A percentile compares a stretch with the other conserved stretches of the same genome.
Conservation (phyloP, 2,888 invertebrate genomes). For the Camptogramma bilineatum region DNA sequence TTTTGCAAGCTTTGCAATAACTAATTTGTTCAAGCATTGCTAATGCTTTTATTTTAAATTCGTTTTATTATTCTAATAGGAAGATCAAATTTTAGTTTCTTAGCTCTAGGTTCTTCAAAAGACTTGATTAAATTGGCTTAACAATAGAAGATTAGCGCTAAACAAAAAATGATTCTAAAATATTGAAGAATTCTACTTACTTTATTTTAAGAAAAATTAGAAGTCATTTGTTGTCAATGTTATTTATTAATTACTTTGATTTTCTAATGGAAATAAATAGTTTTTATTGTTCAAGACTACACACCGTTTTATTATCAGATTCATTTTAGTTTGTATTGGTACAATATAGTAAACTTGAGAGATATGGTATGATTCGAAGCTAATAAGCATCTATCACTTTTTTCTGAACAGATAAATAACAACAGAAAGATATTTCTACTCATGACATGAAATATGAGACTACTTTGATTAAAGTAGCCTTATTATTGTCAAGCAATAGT, state of each 20-base stretch:
- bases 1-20: too few species aligned
- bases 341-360: constrained; percentile 7
- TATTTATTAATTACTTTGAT: constrained; percentile 19
- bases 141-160: constrained; percentile 1
- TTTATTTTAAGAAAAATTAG: constrained; percentile 8
- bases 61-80: neutral
- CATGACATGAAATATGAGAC: too few species aligned
- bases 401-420: too few species aligned
- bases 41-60: neutral
- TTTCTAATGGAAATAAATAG: constrained; percentile 20
- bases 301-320: constrained; percentile 10
- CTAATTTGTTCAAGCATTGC: too few species aligned
- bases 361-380: neutral
- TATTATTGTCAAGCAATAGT: too few species aligned
- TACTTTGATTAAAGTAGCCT: too few species aligned
- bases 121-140: neutral
- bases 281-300: constrained; percentile 14
- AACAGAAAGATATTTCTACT: too few species aligned
- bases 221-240: constrained; percentile 16
- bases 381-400: too few species aligned
- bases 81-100: neutral
- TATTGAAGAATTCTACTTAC: constrained; percentile 2
- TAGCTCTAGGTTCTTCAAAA: neutral
- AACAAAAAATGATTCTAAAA: neutral
- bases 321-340: constrained; percentile 15